Evolutionary conservation across 1,140 invertebrate species (phyloP).

Genomic region (Halyomorpha halys): DNA sequence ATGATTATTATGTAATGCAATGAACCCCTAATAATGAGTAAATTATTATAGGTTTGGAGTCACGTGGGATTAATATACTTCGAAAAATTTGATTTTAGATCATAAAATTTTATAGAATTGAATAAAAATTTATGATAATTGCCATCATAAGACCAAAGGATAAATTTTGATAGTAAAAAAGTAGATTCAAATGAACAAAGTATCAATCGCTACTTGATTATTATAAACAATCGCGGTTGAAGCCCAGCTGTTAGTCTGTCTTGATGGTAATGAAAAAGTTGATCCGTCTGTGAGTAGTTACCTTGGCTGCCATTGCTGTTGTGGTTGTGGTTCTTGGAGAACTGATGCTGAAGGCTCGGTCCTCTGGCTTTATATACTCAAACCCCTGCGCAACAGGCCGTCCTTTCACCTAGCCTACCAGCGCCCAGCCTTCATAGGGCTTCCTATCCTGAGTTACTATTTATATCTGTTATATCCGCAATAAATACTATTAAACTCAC

Average conservation of each 20-base stretch:
- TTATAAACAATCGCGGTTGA: background rate
- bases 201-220: background rate
- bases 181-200: background rate
- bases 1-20: too few species aligned
- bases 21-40: too few species aligned
- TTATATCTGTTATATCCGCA: too few species aligned
- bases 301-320: conserved; percentile 3
- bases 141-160: too few species aligned
- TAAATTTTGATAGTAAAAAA: background rate
- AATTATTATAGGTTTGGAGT: background rate
- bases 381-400: too few species aligned
- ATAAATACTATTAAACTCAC: too few species aligned
- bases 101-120: too few species aligned
- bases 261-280: background rate
- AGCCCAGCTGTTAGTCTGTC: background rate
- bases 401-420: too few species aligned
- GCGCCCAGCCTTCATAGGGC: too few species aligned
- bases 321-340: background rate
- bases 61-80: background rate
- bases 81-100: too few species aligned
- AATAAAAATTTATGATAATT: too few species aligned
- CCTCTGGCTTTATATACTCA: background rate
- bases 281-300: background rate
- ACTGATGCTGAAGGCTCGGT: background rate
- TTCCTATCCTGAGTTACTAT: too few species aligned